Evolutionary conservation across 2,113 vertebrate genomes (phyloP), one percentile per base, ranked within the genome.

Genomic region (Casuarius casuarius): DNA sequence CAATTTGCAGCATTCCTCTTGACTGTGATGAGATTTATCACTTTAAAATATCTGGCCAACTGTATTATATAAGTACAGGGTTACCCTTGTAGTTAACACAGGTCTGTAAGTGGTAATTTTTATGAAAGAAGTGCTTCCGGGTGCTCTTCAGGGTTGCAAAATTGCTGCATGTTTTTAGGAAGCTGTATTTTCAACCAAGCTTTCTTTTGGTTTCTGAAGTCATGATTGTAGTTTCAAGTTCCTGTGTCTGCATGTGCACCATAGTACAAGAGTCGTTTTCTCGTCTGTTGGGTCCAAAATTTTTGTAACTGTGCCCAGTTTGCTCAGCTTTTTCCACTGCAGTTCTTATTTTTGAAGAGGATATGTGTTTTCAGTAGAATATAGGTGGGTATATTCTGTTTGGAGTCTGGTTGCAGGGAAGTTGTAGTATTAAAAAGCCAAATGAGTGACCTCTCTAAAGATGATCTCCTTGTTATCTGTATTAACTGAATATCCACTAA

Each of bases 171-270:
- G 82, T 92, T 93, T 92, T 91, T 38, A 73, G 46, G 52, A 67
- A 80, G 18, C 48, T 77, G 9, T 22, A 71, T 93, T 94, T 91
- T 58, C 93, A 96, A 91, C 85, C 93, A 92, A 97, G 90, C 46
- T 95, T 97, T 86, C 85, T 82, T 71, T 95, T 97, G 95, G 96
- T 97, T 97, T 97, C 92, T 97, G 87, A 97, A 97, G 89, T 52
- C 63, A 75, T 94, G 58, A 86, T 96, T 97, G 89, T 95, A 94
- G 74, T 97, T 90, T 94, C 84, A 94, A 95, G 95, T 96, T 97
- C 86, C 90, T 89, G 86, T 96, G 38, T 90, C 92, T 96, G 90
- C 97, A 77, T 78, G 74, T 96, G 83, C 96, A 89, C 93, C 96
- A 61, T 92, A 96, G 93, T 96, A 96, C 95, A 71, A 95, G 95